Evolutionary conservation across 2,888 invertebrate species (phyloP).

Genomic region (Eumacrocentrus americanus): DNA sequence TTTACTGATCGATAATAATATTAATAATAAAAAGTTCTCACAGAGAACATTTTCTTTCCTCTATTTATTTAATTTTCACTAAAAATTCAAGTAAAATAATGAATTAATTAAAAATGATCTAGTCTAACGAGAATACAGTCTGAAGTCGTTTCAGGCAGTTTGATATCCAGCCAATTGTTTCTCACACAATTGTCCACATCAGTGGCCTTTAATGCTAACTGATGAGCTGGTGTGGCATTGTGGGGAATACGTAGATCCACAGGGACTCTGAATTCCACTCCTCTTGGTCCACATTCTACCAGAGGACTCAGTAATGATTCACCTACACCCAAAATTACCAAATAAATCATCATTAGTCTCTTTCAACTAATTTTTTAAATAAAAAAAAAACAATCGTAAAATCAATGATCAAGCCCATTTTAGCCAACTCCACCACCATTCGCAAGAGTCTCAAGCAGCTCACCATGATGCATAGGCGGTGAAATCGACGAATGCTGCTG

Average conservation of each 20-base stretch:
- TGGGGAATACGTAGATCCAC: constrained; percentile 92
- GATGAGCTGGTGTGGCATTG: constrained; percentile 77
- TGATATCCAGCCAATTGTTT: constrained; percentile 85
- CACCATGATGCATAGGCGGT: constrained; percentile 56
- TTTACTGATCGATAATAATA: background rate
- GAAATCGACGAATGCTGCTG: constrained; percentile 53
- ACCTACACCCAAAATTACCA: constrained; percentile 66
- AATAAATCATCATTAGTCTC: constrained; percentile 12
- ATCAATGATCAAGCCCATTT: background rate
- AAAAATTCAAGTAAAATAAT: background rate
- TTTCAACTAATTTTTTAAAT: no score
- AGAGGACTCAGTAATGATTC: constrained; percentile 93
- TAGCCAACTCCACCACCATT: constrained; percentile 30
- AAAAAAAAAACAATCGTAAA: no score
- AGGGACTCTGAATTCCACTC: constrained; percentile 85
- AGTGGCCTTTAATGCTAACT: constrained; percentile 79
- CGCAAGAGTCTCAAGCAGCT: constrained; percentile 37
- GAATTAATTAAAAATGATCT: constrained; percentile 76
- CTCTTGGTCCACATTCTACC: constrained; percentile 96
- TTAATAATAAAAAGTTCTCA: background rate
- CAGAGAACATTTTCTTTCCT: constrained; percentile 29
- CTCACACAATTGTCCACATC: constrained; percentile 84
- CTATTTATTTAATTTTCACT: no score
- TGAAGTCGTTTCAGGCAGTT: constrained; percentile 81
- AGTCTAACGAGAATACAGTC: constrained; percentile 90